Evolutionary conservation across 1,140 invertebrate genomes (phyloP).

Genomic region (Mamestra configurata): DNA sequence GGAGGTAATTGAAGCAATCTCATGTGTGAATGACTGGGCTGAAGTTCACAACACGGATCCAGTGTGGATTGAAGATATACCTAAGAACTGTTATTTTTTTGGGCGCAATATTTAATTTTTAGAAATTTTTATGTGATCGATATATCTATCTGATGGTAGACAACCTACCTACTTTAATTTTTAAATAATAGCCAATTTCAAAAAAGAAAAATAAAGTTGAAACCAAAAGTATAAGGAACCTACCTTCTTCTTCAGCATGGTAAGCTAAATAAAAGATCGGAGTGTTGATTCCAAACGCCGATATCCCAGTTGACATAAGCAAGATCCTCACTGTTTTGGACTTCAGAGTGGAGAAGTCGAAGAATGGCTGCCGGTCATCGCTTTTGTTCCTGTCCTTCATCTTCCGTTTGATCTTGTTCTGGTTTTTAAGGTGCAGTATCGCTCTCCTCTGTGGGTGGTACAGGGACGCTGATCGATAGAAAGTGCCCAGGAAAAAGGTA

Average conservation of each 20-base stretch:
- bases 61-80: no score
- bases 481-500: slow-evolving; percentile 95
- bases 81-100: no score
- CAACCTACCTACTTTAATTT: no score
- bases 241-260: slow-evolving; percentile 92
- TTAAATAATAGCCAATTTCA: no score
- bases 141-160: no score
- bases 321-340: slow-evolving; percentile 95
- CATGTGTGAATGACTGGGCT: no score
- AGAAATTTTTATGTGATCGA: no score
- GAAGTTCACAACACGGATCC: no score
- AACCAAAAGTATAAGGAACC: slow-evolving; percentile 41
- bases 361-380: slow-evolving; percentile 94
- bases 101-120: no score
- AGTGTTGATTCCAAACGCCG: slow-evolving; percentile 94
- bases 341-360: slow-evolving; percentile 94
- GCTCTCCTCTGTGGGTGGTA: slow-evolving; percentile 96
- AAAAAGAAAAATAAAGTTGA: no score
- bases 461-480: slow-evolving; percentile 96
- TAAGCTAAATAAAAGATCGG: slow-evolving; percentile 95
- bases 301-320: slow-evolving; percentile 93
- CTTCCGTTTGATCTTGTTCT: slow-evolving; percentile 92
- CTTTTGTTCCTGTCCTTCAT: slow-evolving; percentile 92
- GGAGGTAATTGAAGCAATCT: no score
- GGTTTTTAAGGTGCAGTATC: slow-evolving; percentile 96